phyloP scores from a whole-genome alignment of 2,888 invertebrate species.

The Yponomeuta plumbellus region DNA sequence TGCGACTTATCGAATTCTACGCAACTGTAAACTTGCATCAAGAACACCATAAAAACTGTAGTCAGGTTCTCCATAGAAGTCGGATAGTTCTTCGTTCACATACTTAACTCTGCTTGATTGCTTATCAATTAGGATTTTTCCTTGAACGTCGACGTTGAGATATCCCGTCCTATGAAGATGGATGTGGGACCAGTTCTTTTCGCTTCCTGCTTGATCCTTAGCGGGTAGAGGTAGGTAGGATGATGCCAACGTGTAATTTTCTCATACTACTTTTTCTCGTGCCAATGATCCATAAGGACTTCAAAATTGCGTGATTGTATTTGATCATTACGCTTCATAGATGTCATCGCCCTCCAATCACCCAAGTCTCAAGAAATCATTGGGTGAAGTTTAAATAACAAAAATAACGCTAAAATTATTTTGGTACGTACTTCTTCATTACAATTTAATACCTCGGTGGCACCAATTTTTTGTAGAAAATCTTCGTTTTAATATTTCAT shows the following conservation, averaged over 20 bases:
- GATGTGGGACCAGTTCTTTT: constrained; percentile 42
- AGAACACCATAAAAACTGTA: constrained; percentile 4
- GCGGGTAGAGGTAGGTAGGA: constrained; percentile 46
- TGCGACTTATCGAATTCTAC: neutral
- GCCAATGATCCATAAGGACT: neutral
- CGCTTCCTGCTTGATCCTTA: constrained; percentile 63
- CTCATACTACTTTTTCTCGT: constrained; percentile 45
- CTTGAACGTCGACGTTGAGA: constrained; percentile 25
- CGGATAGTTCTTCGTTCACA: constrained; percentile 12
- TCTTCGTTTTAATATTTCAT: neutral
- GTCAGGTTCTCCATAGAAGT: neutral
- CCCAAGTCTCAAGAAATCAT: neutral
- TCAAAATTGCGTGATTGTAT: neutral
- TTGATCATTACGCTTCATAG: neutral
- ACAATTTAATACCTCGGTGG: neutral
- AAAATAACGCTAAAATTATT: neutral
- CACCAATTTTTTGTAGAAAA: neutral
- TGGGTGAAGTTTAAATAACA: no score
- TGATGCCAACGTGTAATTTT: constrained; percentile 46
- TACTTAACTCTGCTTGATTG: constrained; percentile 41
- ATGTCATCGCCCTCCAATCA: neutral
- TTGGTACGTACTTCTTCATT: neutral
- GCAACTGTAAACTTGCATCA: constrained; percentile 3
- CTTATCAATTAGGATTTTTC: constrained; percentile 39
- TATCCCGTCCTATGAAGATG: constrained; percentile 25